Base-by-base conservation (phyloP, 2,113 vertebrate species). In the Pteronura brasiliensis region DNA sequence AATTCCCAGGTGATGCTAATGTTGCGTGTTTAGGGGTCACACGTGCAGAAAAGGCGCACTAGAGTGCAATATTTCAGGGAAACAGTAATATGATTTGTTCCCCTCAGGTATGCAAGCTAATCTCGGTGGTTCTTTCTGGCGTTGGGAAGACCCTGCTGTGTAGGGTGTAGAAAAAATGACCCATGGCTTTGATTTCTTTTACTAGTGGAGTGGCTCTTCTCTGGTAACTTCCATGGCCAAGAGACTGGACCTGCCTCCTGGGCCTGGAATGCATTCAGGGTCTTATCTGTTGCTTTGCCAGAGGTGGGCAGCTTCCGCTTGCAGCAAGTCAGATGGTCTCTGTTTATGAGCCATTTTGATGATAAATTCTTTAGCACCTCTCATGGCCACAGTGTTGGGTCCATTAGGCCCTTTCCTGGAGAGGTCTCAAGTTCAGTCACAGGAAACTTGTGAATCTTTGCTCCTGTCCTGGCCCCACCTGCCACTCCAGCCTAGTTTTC, bases 191-290 rank as follows among this genome's bases (percentile, higher is more conserved):
- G 36, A 17, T 44, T 71, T 31, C 8, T 27, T 42, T 61, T 21
- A 0, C 25, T 36, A 4, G 11, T 1, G 4, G 21, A 29, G 3
- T 52, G 23, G 13, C 18, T 63, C 11, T 39, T 13, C 7, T 52
- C 71, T 63, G 81, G 27, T 21, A 20, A 17, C 13, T 25, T 4
- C 34, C 20, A 18, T 21, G 42, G n/a, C 13, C 34, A 44, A 44
- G 11, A 81, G 34, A 83, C 23, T 3, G 17, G 25, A 44, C 34
- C 76, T 69, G 29, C 31, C 39, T 15, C 3, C 27, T 69, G 23
- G 36, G 14, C 63, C n/a, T 52, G 4, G 23, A 84, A 59, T 14
- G 31, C 8, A n/a, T 6, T 39, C 17, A 9, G 13, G 67, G 49
- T 31, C 72, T 21, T 81, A 81, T 23, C 59, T 52, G 23, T 52